These are phyloP conservation scores for Ashinkailepas kermadecensis DNA, from an alignment of 2,888 invertebrate genomes.

Conservation along the genomic window DNA sequence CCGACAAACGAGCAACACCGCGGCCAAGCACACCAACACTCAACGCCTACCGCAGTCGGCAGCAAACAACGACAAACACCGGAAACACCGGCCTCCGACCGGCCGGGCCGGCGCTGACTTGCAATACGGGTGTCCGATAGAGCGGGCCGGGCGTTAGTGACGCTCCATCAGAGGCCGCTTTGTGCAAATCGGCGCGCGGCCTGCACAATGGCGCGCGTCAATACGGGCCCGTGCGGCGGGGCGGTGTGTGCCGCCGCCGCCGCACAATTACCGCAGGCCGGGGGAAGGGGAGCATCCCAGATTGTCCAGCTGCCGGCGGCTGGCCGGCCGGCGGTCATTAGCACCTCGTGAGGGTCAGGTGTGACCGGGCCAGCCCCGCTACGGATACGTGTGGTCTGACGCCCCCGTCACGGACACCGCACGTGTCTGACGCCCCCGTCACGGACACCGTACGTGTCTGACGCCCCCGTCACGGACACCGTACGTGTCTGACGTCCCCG, in stretches of 20 bases:
- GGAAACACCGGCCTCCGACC: background rate
- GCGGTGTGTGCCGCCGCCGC: background rate
- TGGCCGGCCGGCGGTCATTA: background rate
- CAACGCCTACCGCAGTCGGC: too few relatives aligned
- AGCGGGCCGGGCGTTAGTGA: conserved; percentile 1
- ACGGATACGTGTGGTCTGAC: background rate
- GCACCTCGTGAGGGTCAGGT: conserved; percentile 9
- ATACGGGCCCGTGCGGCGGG: background rate
- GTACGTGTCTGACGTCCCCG: too few relatives aligned
- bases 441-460: too few relatives aligned
- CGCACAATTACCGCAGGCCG: background rate
- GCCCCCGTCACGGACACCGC: too few relatives aligned
- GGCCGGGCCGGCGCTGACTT: conserved; percentile 1
- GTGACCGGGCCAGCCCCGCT: background rate
- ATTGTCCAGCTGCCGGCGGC: conserved; percentile 7
- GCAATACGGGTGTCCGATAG: background rate
- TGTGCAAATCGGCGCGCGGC: background rate
- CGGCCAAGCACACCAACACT: too few relatives aligned
- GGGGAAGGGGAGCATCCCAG: conserved; percentile 10
- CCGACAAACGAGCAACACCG: too few relatives aligned
- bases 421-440: too few relatives aligned
- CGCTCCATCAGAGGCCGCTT: background rate
- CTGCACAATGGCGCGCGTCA: background rate
- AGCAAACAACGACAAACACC: background rate
- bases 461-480: too few relatives aligned